These are phyloP conservation scores for Platycnemis pennipes DNA, from an alignment of 2,888 invertebrate species.

Conservation along the genomic window DNA sequence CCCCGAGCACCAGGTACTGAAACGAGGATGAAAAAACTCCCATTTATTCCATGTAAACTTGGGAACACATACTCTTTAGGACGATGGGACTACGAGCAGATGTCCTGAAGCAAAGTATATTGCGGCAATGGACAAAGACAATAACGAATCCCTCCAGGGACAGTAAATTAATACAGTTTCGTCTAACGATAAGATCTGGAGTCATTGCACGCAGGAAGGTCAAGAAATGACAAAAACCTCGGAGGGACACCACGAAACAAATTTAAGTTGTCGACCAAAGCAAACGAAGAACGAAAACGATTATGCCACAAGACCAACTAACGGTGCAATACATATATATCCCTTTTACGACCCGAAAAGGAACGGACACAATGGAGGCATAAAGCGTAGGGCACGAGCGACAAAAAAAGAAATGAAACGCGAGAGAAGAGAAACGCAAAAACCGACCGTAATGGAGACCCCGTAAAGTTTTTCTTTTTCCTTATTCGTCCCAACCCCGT, in stretches of 20 bases:
- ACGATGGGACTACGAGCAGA: no score
- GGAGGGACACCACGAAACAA: background rate
- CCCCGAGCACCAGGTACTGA: no score
- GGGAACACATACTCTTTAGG: no score
- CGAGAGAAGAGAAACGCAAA: background rate
- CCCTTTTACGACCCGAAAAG: background rate
- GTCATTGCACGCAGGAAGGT: background rate
- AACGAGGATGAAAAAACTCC: no score
- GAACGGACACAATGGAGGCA: background rate
- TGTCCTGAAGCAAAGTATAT: no score
- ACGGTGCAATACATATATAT: constrained; percentile 1
- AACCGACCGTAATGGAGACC: constrained; percentile 29
- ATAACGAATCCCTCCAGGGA: background rate
- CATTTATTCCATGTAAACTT: no score
- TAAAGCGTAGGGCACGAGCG: background rate
- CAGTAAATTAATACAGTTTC: background rate
- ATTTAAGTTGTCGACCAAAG: background rate
- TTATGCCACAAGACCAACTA: background rate
- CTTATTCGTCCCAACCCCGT: background rate
- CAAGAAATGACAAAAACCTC: background rate
- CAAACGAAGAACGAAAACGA: constrained; percentile 9
- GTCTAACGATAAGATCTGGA: background rate
- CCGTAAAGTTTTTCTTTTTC: constrained; percentile 18
- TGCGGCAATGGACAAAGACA: no score
- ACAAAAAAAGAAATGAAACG: background rate